Evolutionary conservation across 2,888 invertebrate species (phyloP).

Genomic region (Drosophila subsilvestris): DNA sequence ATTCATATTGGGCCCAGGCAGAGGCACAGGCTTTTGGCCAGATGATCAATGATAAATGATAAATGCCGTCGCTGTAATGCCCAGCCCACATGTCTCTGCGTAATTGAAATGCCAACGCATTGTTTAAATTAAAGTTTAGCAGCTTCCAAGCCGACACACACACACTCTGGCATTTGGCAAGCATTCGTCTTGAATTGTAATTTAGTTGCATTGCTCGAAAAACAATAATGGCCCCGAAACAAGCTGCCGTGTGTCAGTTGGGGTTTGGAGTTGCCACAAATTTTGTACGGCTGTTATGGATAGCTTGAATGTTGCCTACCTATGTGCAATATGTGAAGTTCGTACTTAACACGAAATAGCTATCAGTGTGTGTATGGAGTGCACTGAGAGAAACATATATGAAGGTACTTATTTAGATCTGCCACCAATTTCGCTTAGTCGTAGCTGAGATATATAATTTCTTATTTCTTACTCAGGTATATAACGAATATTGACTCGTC

Average conservation of each 20-base stretch:
- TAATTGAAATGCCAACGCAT: constrained; percentile 57
- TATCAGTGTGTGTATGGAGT: constrained; percentile 17
- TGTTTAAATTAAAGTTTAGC: constrained; percentile 53
- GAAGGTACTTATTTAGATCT: too few relatives aligned
- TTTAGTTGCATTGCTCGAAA: constrained; percentile 36
- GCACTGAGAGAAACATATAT: background rate
- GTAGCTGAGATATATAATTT: too few relatives aligned
- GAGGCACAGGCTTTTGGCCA: too few relatives aligned
- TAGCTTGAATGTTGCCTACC: constrained; percentile 14
- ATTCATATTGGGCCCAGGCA: constrained; percentile 18
- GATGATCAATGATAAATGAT: constrained; percentile 29
- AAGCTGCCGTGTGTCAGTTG: constrained; percentile 8
- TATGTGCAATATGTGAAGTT: background rate
- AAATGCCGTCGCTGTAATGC: constrained; percentile 7
- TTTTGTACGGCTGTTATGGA: constrained; percentile 17
- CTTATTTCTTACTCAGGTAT: too few relatives aligned
- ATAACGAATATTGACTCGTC: too few relatives aligned
- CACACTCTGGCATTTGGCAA: constrained; percentile 14
- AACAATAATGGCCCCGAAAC: constrained; percentile 36
- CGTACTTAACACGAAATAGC: constrained; percentile 42
- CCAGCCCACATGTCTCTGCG: constrained; percentile 25
- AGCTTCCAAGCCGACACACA: constrained; percentile 36
- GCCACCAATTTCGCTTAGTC: too few relatives aligned
- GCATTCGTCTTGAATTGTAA: constrained; percentile 33
- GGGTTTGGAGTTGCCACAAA: constrained; percentile 15